These are phyloP conservation scores for Chymomyza procnemis DNA, from an alignment of 2,888 invertebrate genomes.

Conservation along the genomic window DNA sequence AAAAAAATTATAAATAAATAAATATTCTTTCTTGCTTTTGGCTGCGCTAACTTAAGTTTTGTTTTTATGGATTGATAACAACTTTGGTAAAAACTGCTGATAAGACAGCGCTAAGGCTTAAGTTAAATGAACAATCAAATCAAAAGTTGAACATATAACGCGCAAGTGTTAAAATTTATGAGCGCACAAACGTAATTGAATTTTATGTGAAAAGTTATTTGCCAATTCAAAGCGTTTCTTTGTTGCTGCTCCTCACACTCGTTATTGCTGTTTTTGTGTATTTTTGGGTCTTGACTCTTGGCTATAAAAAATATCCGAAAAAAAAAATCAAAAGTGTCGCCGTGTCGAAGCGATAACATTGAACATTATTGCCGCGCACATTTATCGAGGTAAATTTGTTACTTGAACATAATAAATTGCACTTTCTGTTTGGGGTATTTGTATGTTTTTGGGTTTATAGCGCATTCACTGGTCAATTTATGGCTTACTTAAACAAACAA, in stretches of 20 bases:
- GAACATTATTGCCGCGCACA: conserved; percentile 36
- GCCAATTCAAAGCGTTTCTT: conserved; percentile 10
- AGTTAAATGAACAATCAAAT: conserved; percentile 10
- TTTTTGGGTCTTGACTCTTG: conserved; percentile 5
- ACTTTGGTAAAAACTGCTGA: conserved; percentile 12
- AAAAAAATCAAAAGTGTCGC: background rate
- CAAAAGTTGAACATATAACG: conserved; percentile 37
- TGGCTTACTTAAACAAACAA: background rate
- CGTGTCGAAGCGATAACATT: conserved; percentile 24
- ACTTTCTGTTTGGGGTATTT: background rate
- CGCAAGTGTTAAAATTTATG: conserved; percentile 60
- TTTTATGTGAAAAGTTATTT: conserved; percentile 63
- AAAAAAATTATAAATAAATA: conserved; percentile 18
- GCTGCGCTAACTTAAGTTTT: background rate
- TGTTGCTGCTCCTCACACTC: conserved; percentile 3
- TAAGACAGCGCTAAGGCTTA: background rate
- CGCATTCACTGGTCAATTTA: conserved; percentile 1
- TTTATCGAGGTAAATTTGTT: conserved; percentile 40
- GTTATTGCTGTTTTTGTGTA: background rate
- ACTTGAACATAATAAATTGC: background rate
- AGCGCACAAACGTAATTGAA: conserved; percentile 61
- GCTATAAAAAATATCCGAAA: background rate
- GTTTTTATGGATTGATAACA: conserved; percentile 45
- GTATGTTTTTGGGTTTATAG: background rate
- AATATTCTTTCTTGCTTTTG: conserved; percentile 9